These are phyloP conservation scores for Sebastes wilsoni DNA, from an alignment of 2,797 vertebrate genomes.

Conservation along the genomic window DNA sequence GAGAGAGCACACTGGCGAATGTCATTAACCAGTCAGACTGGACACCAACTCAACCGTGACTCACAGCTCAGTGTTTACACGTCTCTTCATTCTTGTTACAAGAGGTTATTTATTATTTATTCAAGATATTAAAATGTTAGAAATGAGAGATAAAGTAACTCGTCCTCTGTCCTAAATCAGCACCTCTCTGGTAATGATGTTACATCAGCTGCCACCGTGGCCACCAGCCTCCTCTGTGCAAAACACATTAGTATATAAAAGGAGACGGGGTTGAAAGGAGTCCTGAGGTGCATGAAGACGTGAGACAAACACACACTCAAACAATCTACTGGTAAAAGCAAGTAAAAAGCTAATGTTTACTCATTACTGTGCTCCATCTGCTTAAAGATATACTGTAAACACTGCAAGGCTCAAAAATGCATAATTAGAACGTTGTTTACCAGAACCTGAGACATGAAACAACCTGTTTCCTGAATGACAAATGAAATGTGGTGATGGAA, in stretches of 20 bases:
- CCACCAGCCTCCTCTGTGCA: background rate
- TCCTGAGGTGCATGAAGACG: background rate
- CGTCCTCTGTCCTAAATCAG: background rate
- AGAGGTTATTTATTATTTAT: background rate
- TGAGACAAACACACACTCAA: slow-evolving; percentile 5
- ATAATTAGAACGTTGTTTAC: background rate
- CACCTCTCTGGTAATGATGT: background rate
- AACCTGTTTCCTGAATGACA: background rate
- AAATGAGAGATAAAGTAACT: background rate
- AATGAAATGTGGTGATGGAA: background rate
- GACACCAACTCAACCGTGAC: slow-evolving; percentile 3
- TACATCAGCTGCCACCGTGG: background rate
- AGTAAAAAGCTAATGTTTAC: background rate
- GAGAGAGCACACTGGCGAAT: background rate
- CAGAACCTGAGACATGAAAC: background rate
- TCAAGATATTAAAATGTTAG: background rate
- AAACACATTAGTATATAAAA: background rate
- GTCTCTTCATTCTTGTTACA: background rate
- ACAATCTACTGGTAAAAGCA: background rate
- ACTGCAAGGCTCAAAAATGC: background rate
- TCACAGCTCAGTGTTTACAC: background rate
- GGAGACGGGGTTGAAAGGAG: background rate
- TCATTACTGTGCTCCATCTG: slow-evolving; percentile 1
- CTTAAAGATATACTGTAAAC: background rate
- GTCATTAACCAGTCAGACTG: background rate